phyloP scores from a whole-genome alignment of 2,113 vertebrate species.

The Leucosticte australis region DNA sequence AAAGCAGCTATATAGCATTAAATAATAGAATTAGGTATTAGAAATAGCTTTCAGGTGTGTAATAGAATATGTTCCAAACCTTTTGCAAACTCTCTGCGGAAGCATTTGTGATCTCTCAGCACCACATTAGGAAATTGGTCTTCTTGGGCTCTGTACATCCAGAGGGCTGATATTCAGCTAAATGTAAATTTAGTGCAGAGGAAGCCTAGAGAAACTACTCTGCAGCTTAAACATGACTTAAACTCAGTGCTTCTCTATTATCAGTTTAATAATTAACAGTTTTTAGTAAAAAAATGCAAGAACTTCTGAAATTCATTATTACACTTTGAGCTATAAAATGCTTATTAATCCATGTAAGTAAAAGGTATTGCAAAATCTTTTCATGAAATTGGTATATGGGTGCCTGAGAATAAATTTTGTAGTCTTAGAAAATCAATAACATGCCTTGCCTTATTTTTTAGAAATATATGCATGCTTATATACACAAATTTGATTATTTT shows the following conservation, averaged over 20 bases:
- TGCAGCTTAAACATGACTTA: neutral
- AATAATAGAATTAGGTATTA: neutral
- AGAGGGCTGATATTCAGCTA: neutral
- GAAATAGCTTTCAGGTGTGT: slow-evolving; percentile 9
- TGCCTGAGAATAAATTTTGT: neutral
- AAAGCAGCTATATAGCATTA: neutral
- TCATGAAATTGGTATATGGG: fast-evolving
- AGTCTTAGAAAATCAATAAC: neutral
- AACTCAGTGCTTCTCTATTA: neutral
- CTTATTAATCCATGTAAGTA: neutral
- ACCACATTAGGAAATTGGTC: neutral
- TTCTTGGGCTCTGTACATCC: neutral
- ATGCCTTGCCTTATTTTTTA: neutral
- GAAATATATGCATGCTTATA: neutral
- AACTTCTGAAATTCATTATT: neutral
- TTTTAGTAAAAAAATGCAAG: neutral
- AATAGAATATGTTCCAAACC: neutral
- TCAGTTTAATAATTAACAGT: neutral
- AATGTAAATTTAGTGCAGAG: neutral
- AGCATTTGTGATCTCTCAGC: neutral
- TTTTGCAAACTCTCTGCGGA: neutral
- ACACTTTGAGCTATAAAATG: neutral
- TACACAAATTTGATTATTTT: neutral
- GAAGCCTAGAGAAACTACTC: neutral
- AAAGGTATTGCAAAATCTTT: neutral